Evolutionary conservation across 2,888 invertebrate species (phyloP).

Genomic region (Drosophila niveifrons): DNA sequence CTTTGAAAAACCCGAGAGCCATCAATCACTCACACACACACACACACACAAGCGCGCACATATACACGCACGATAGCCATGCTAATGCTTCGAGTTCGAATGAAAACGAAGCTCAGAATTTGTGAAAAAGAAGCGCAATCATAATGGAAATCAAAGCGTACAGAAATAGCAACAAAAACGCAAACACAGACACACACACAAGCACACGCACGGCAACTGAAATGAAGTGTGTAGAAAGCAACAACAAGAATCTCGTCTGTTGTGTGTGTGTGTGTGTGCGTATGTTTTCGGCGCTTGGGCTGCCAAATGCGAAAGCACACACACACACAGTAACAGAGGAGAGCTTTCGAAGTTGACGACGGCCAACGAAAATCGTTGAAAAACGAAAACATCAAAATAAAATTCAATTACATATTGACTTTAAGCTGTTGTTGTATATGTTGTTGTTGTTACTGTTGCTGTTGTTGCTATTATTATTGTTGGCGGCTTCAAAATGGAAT

Average conservation of each 20-base stretch:
- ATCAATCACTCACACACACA: slow-evolving; percentile 57
- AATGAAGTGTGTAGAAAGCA: slow-evolving; percentile 57
- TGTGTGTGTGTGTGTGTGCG: background rate
- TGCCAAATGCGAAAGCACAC: slow-evolving; percentile 45
- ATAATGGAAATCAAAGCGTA: slow-evolving; percentile 62
- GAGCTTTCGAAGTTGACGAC: slow-evolving; percentile 62
- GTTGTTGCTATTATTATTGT: slow-evolving; percentile 38
- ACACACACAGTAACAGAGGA: slow-evolving; percentile 24
- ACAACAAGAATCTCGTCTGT: slow-evolving; percentile 31
- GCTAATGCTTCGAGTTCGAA: slow-evolving; percentile 64
- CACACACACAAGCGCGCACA: background rate
- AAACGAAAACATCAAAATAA: slow-evolving; percentile 58
- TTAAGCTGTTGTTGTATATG: slow-evolving; percentile 27
- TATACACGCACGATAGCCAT: slow-evolving; percentile 23
- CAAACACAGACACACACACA: slow-evolving; percentile 18
- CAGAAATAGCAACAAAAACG: slow-evolving; percentile 33
- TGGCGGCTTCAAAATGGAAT: slow-evolving; percentile 59
- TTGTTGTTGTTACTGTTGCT: slow-evolving; percentile 28
- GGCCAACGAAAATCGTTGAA: slow-evolving; percentile 62
- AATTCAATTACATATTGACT: slow-evolving; percentile 65
- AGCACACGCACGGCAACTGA: slow-evolving; percentile 19
- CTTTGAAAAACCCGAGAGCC: slow-evolving; percentile 62
- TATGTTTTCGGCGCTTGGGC: slow-evolving; percentile 35
- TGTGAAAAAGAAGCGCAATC: slow-evolving; percentile 64
- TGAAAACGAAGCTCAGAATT: slow-evolving; percentile 62